Evolutionary conservation across 1,140 invertebrate genomes (phyloP).

Genomic region (Pectinophora gossypiella): DNA sequence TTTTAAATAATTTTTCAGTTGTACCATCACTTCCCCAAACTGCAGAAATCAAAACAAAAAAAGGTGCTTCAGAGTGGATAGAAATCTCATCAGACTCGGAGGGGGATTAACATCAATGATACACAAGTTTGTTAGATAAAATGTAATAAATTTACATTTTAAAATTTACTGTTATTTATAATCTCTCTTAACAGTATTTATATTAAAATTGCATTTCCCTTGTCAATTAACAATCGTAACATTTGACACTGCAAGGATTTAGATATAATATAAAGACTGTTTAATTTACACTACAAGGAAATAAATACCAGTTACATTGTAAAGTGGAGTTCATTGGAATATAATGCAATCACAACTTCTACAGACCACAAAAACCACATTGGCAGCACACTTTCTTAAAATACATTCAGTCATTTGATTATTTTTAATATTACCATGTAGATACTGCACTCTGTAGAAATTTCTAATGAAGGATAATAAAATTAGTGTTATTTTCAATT

Average conservation of each 20-base stretch:
- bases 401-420: no score
- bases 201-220: slow-evolving; percentile 56
- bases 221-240: slow-evolving; percentile 35
- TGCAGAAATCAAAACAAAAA: slow-evolving; percentile 47
- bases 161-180: slow-evolving; percentile 45
- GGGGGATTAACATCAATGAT: slow-evolving; percentile 34
- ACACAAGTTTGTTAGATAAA: slow-evolving; percentile 44
- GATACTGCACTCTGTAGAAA: slow-evolving; percentile 1
- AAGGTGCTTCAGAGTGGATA: slow-evolving; percentile 52
- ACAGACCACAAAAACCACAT: neutral
- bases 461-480: neutral
- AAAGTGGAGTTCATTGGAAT: neutral
- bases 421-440: no score
- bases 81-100: slow-evolving; percentile 67
- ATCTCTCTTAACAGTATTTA: slow-evolving; percentile 47
- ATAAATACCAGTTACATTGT: slow-evolving; percentile 12
- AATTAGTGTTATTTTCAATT: neutral
- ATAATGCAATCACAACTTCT: neutral
- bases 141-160: slow-evolving; percentile 62
- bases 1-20: slow-evolving; percentile 31
- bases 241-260: slow-evolving; percentile 14
- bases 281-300: slow-evolving; percentile 10
- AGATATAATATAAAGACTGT: neutral
- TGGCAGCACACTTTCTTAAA: no score
- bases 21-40: slow-evolving; percentile 47